Evolutionary conservation across 2,888 invertebrate genomes (phyloP), one percentile per base, ranked within the genome.

Genomic region (Sympetrum striolatum): DNA sequence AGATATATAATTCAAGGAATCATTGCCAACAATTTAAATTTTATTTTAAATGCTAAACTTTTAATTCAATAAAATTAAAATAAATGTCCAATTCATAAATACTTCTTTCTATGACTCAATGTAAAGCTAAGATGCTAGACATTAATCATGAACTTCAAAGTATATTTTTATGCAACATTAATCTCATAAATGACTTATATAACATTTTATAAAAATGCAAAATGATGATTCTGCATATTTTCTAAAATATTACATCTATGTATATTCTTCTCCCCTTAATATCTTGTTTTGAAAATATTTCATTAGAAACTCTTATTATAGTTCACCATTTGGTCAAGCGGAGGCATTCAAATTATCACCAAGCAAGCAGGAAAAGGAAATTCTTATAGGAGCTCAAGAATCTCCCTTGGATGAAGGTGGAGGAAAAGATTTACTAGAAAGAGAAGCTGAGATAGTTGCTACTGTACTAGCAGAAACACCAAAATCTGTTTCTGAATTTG

Each of bases 371-470:
- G 86, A 37, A 60, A 86, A 86, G 37, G 73, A 73, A 31, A 4
- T 64, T n/a, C 35, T 86, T 4, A 58, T 86, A 22, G 60, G 37
- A n/a, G 86, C 60, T 37, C 31, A 22, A 35, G 25, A 39, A 5
- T 37, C 86, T 12, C 86, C 86, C 14, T 86, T 60, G 8, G 86
- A 86, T 86, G 86, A 86, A 60, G 86, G 64, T 60, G 60, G 60
- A 12, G 60, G 60, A 12, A 86, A 60, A 48, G n/a, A 35, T n/a
- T 37, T 5, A 18, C 5, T 64, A 64, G 86, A 86, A 37, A 58
- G 86, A 39, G 86, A 86, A 37, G 86, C 86, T n/a, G 86, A 86
- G 39, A 86, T 86, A n/a, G 86, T 86, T 39, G 86, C 86, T n/a
- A 86, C 86, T 60, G 86, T 86, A 18, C 31, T 86, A 60, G 86